Evolutionary conservation across 2,113 vertebrate species (phyloP).

Genomic region (Myocastor coypus): DNA sequence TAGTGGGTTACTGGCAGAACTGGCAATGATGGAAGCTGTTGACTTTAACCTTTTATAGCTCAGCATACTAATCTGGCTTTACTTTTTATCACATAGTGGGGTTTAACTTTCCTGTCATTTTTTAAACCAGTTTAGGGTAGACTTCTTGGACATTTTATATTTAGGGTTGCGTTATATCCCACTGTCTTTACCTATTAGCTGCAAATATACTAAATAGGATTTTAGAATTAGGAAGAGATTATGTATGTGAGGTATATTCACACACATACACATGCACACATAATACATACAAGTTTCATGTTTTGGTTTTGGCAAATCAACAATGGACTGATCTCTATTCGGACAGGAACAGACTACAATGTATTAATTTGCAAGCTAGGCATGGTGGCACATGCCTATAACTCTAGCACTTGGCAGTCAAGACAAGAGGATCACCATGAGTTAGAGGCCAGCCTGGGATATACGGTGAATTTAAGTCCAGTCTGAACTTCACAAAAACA

Average conservation of each 20-base stretch:
- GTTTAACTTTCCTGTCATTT: constrained; percentile 36
- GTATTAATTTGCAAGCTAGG: background rate
- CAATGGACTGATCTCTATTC: constrained; percentile 3
- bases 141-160: background rate
- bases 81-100: background rate
- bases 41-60: no score
- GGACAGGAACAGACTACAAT: background rate
- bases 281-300: background rate
- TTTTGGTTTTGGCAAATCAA: constrained; percentile 13
- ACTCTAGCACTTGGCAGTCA: background rate
- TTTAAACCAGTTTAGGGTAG: background rate
- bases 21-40: no score
- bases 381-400: background rate
- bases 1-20: no score
- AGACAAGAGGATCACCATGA: background rate
- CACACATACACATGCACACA: background rate
- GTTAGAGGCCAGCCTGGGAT: background rate
- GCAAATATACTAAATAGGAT: background rate
- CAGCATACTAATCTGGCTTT: no score
- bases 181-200: constrained; percentile 4
- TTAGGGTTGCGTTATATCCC: background rate
- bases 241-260: background rate
- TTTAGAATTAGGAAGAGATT: background rate
- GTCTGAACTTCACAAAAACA: background rate
- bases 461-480: background rate